A percentile compares a stretch with the other conserved stretches of the same genome.
These are phyloP conservation scores for Poeciliopsis paucimaculata DNA, from an alignment of 2,797 vertebrate species.

Conservation along the genomic window DNA sequence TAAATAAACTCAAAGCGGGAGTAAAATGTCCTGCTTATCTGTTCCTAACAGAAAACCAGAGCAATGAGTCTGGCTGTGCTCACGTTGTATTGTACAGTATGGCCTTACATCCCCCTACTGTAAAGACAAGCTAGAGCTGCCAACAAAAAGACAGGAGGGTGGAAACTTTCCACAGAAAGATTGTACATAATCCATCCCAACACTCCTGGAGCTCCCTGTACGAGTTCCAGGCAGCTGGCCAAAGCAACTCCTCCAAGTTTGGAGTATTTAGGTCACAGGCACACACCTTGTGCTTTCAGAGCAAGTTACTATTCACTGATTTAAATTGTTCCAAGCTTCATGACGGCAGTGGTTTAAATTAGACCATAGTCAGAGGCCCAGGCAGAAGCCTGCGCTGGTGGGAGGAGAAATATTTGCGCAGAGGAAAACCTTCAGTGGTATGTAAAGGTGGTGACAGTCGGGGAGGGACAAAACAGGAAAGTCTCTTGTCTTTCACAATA, in stretches of 20 bases:
- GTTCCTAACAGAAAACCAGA: constrained; percentile 21
- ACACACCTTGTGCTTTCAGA: constrained; percentile 40
- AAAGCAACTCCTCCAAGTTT: constrained; percentile 49
- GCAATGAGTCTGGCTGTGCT: constrained; percentile 57
- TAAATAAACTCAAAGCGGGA: constrained; percentile 20
- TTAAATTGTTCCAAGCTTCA: constrained; percentile 49
- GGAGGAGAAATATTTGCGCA: constrained; percentile 72
- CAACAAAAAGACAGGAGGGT: constrained; percentile 56
- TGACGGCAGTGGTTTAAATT: constrained; percentile 65
- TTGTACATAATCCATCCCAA: constrained; percentile 64
- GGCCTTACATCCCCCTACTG: constrained; percentile 71
- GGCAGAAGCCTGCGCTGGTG: constrained; percentile 57
- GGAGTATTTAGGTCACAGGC: constrained; percentile 63
- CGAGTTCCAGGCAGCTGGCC: constrained; percentile 49
- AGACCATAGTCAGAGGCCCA: constrained; percentile 62
- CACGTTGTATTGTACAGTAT: constrained; percentile 58
- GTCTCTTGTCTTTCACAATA: constrained; percentile 58
- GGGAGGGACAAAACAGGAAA: constrained; percentile 31
- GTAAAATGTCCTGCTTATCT: constrained; percentile 17
- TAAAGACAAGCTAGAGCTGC: constrained; percentile 58
- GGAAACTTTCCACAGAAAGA: constrained; percentile 67
- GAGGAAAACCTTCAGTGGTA: constrained; percentile 52
- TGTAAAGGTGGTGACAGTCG: constrained; percentile 52
- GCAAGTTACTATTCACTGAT: constrained; percentile 35
- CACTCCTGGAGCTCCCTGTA: constrained; percentile 54